Conservation (phyloP, 2,113 vertebrate species). For the Pelobates fuscus region DNA sequence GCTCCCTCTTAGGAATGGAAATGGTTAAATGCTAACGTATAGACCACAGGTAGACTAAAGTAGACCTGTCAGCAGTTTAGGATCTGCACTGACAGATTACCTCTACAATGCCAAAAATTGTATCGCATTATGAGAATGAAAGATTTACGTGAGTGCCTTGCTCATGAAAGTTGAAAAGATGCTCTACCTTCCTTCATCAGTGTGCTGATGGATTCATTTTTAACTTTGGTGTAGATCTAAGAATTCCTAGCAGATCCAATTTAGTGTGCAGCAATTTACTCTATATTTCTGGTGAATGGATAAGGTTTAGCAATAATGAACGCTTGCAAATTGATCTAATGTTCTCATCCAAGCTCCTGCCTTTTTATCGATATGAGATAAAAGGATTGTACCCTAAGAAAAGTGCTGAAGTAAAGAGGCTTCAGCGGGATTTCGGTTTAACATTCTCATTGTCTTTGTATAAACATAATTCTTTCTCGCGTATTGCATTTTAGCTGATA, state of each 20-base stretch:
- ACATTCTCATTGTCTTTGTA: slow-evolving; percentile 35
- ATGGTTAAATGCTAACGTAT: too few species aligned
- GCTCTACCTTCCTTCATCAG: not conserved
- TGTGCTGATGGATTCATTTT: slow-evolving; percentile 8
- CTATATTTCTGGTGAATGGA: slow-evolving; percentile 20
- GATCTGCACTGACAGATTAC: too few species aligned
- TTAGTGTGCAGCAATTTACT: slow-evolving; percentile 13
- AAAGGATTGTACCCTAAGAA: slow-evolving; percentile 24
- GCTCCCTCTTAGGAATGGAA: too few species aligned
- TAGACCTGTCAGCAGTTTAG: too few species aligned
- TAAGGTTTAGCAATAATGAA: slow-evolving; percentile 34
- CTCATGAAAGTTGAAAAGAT: too few species aligned
- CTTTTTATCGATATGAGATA: slow-evolving; percentile 22
- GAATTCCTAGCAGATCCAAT: slow-evolving; percentile 14
- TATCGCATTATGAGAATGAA: too few species aligned
- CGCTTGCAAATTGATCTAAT: slow-evolving; percentile 36
- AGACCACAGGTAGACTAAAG: too few species aligned
- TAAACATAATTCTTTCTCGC: slow-evolving; percentile 38
- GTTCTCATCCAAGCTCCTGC: not conserved
- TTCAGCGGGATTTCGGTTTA: slow-evolving; percentile 40
- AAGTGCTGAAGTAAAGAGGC: slow-evolving; percentile 22
- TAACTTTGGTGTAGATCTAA: slow-evolving; percentile 12
- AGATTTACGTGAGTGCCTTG: too few species aligned
- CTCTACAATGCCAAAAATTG: too few species aligned
- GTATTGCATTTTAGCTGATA: slow-evolving; percentile 18